Conservation (phyloP, 2,888 invertebrate genomes). For the Cistogaster globosa region DNA sequence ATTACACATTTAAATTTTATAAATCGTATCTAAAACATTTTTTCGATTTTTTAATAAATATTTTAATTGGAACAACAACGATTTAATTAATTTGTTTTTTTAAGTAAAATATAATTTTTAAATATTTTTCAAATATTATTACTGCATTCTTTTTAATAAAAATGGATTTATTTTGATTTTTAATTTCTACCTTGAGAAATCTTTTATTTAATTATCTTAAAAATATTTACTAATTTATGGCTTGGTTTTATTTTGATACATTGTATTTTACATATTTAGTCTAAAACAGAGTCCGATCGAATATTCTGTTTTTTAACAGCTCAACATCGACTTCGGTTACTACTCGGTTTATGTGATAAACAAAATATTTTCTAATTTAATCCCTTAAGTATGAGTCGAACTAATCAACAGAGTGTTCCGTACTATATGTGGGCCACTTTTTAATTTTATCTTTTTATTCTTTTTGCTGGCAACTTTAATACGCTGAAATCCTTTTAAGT, state of each 20-base stretch:
- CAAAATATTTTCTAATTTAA: no score
- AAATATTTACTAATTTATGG: conserved; percentile 7
- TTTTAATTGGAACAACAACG: conserved; percentile 59
- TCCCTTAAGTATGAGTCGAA: no score
- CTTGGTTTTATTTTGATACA: conserved; percentile 15
- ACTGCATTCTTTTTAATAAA: conserved; percentile 24
- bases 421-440: no score
- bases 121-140: conserved; percentile 21
- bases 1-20: conserved; percentile 68
- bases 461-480: no score
- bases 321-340: no score
- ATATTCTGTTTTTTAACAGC: background rate
- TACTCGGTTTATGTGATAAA: no score
- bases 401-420: no score
- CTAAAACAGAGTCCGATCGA: background rate
- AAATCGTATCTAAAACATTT: conserved; percentile 64
- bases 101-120: conserved; percentile 23
- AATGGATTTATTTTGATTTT: conserved; percentile 12
- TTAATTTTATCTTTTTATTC: no score
- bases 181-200: conserved; percentile 19
- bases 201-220: conserved; percentile 33
- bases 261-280: background rate
- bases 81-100: conserved; percentile 50
- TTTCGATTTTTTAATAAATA: conserved; percentile 20
- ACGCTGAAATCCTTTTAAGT: no score